Evolutionary conservation across 1,140 invertebrate genomes (phyloP).

Genomic region (Neelides sp.): DNA sequence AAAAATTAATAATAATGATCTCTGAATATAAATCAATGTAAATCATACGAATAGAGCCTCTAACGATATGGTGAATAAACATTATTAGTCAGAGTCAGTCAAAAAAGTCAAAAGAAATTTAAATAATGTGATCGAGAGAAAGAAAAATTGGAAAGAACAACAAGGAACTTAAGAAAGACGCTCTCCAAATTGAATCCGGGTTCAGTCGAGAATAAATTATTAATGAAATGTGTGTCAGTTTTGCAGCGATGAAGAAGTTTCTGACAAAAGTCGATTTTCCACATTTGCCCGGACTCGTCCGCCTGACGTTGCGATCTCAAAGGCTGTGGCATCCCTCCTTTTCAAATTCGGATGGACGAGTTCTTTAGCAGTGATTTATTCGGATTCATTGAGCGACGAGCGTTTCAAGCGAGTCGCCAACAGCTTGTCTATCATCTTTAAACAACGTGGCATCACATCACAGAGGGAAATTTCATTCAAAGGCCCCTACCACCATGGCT

Average conservation of each 20-base stretch:
- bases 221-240: too few species aligned
- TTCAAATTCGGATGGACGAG: constrained; percentile 48
- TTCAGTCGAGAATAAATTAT: too few species aligned
- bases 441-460: constrained; percentile 13
- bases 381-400: constrained; percentile 25
- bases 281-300: constrained; percentile 86
- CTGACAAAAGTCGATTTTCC: constrained; percentile 72
- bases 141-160: too few species aligned
- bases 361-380: constrained; percentile 32
- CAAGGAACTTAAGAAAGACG: too few species aligned
- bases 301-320: constrained; percentile 81
- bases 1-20: too few species aligned
- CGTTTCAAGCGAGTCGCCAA: constrained; percentile 28
- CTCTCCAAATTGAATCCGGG: too few species aligned
- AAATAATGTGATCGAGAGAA: too few species aligned
- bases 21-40: too few species aligned
- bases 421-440: constrained; percentile 25
- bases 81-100: too few species aligned
- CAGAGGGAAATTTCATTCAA: constrained; percentile 19
- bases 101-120: too few species aligned
- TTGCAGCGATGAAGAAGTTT: constrained; percentile 70
- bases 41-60: too few species aligned
- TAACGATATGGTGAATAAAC: too few species aligned
- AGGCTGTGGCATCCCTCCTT: constrained; percentile 68
- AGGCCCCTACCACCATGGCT: constrained; percentile 62